Evolutionary conservation across 2,888 invertebrate species (phyloP).

Genomic region (Amorpha juglandis): DNA sequence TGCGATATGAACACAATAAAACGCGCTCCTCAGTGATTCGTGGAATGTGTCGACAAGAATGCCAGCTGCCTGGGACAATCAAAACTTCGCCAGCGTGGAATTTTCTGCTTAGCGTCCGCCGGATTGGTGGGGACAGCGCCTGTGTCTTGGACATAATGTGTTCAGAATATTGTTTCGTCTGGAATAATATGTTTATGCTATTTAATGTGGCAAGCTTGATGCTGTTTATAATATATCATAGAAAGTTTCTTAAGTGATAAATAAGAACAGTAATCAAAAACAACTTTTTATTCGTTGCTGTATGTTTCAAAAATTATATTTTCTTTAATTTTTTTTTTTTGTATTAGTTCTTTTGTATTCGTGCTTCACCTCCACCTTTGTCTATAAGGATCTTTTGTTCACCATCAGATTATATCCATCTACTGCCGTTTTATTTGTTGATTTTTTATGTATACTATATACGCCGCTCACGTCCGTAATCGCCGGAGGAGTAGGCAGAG

Average conservation of each 20-base stretch:
- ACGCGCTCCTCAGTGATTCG: conserved; percentile 64
- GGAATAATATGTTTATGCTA: conserved; percentile 3
- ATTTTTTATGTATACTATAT: too few species aligned
- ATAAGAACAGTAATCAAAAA: not conserved
- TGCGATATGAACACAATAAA: conserved; percentile 78
- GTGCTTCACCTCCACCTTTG: too few species aligned
- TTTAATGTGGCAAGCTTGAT: conserved; percentile 5
- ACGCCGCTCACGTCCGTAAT: too few species aligned
- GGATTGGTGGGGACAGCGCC: conserved; percentile 66
- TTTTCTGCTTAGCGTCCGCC: conserved; percentile 80
- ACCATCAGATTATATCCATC: too few species aligned
- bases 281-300: too few species aligned
- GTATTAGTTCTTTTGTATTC: too few species aligned
- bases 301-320: too few species aligned
- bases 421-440: too few species aligned
- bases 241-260: not conserved
- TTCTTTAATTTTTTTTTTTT: too few species aligned
- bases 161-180: conserved; percentile 36
- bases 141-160: conserved; percentile 54
- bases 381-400: too few species aligned
- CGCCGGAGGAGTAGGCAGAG: too few species aligned
- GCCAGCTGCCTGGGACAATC: conserved; percentile 84
- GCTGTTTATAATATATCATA: not conserved
- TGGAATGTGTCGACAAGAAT: conserved; percentile 78
- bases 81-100: conserved; percentile 80